phyloP scores from a whole-genome alignment of 23 tunicate genomes.

The Corella eumyota region DNA sequence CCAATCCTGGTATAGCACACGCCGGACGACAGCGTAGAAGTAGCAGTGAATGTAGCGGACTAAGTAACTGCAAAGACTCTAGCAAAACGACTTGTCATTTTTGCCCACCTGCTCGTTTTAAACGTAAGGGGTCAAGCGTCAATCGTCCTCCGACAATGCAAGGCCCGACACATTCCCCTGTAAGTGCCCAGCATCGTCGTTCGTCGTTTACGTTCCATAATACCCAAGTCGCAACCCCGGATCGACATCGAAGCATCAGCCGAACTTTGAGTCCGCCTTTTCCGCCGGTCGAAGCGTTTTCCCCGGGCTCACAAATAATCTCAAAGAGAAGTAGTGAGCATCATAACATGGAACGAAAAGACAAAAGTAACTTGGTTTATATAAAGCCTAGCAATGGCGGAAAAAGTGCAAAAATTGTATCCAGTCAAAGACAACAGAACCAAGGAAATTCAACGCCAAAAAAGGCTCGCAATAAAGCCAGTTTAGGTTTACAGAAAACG shows the following conservation, averaged over 20 bases:
- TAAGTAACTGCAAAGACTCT: neutral
- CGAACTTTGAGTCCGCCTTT: conserved; percentile 37
- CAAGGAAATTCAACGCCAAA: neutral
- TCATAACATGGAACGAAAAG: conserved; percentile 3
- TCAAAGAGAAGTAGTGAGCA: neutral
- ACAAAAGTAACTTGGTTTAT: conserved; percentile 11
- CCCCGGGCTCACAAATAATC: conserved; percentile 10
- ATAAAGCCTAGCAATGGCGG: conserved; percentile 5
- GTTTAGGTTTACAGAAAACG: too few species aligned
- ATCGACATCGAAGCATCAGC: conserved; percentile 13
- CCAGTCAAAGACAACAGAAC: conserved; percentile 14
- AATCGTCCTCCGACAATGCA: conserved; percentile 13
- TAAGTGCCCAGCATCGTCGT: conserved; percentile 1
- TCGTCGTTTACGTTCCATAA: conserved; percentile 10
- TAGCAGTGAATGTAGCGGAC: neutral
- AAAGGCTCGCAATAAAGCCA: neutral
- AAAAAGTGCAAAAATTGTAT: conserved; percentile 9
- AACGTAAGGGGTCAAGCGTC: conserved; percentile 12
- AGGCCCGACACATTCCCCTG: conserved; percentile 4
- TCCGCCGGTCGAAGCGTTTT: conserved; percentile 36
- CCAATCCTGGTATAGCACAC: neutral
- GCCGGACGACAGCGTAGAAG: neutral
- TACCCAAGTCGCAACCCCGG: conserved; percentile 7
- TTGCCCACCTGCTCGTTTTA: conserved; percentile 8
- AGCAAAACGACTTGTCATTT: too few species aligned